Evolutionary conservation across 2,113 vertebrate genomes (phyloP).

Genomic region (Bothrops jararaca): DNA sequence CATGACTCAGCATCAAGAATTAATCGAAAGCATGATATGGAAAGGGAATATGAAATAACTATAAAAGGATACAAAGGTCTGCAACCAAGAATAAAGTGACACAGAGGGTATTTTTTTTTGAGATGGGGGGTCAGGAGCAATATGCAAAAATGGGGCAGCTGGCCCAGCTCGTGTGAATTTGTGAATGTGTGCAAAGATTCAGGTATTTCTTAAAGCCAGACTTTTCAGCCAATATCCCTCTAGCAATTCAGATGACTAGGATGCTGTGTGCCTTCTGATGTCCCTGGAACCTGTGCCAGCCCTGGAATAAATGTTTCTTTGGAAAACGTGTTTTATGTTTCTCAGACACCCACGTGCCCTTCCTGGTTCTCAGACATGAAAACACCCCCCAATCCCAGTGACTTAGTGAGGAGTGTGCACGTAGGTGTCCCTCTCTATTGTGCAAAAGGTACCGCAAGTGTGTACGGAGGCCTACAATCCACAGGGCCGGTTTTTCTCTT

Average conservation of each 20-base stretch:
- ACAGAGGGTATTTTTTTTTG: neutral
- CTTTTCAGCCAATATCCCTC: neutral
- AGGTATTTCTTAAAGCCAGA: neutral
- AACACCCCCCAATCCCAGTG: neutral
- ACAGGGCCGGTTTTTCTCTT: conserved; percentile 91
- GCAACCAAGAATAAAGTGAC: rapidly evolving
- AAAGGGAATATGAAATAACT: neutral
- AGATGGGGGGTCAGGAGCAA: neutral
- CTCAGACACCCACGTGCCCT: rapidly evolving
- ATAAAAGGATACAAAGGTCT: neutral
- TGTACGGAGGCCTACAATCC: neutral
- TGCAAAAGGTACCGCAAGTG: neutral
- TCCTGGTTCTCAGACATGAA: neutral
- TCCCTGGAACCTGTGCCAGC: neutral
- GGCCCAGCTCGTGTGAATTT: neutral
- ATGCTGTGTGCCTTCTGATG: neutral
- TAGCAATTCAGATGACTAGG: neutral
- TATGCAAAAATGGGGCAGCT: neutral
- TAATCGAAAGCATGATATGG: neutral
- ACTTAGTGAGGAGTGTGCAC: neutral
- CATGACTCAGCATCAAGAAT: conserved; percentile 49
- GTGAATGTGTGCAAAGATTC: neutral
- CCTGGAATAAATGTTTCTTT: neutral
- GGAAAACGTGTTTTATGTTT: neutral
- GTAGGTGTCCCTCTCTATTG: neutral